Base-by-base conservation (phyloP, 2,888 invertebrate genomes). In the Neoscelio sp. region DNA sequence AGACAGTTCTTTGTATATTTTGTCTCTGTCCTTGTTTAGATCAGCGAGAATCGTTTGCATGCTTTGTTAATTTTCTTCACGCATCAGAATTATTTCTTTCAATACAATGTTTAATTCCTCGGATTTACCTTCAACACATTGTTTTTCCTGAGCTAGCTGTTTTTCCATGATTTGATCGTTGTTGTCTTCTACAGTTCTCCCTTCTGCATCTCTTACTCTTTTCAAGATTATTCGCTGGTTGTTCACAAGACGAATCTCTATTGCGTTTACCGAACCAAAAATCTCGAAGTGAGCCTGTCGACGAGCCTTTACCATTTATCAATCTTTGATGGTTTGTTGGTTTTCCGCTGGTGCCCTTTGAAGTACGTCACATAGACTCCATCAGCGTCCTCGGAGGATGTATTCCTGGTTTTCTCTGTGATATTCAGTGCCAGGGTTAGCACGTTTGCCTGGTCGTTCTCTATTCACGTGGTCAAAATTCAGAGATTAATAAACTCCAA, bases 321-420 rank as follows among this genome's bases (percentile, higher is more conserved):
- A 33, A 33, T 6, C 33, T 33, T 33, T 33, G 33, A n/a, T n/a
- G 6, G n/a, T 33, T 33, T 33, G 33, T 33, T 33, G 33, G 33
- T 33, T 2, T 33, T 3, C 6, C 33, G 2, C 6, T 33, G 33
- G 33, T 33, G 6, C n/a, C 10, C 6, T 6, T 33, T 10, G 33
- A 33, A 33, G 33, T 3, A 3, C n/a, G 6, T 33, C 2, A n/a
- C 10, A 33, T 3, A 33, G 10, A n/a, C n/a, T 10, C 33, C 6
- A 2, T 33, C 33, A 6, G 2, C 10, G 33, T 2, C 33, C 2
- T 15, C 6, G 15, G 38, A 15, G 15, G 15, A 38, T n/a, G n/a
- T n/a, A n/a, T n/a, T 2, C 15, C 5, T 10, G 15, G 4, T n/a
- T n/a, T n/a, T n/a, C n/a, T n/a, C n/a, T n/a, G n/a, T n/a, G n/a